Conservation (phyloP, 2,113 vertebrate species). For the Indri indri region DNA sequence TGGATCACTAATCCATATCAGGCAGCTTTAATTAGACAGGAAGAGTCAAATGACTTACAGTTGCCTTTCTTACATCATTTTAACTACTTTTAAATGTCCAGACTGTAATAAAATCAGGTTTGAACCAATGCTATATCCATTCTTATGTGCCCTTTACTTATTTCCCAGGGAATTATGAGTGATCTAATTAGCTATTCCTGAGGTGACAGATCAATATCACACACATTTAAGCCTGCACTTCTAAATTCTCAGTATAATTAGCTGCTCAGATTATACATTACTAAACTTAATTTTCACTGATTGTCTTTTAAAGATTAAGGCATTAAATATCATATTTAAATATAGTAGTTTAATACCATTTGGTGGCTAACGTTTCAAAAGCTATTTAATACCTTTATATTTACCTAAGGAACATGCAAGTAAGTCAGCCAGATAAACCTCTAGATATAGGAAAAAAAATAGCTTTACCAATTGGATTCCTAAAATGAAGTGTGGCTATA, state of each 20-base stretch:
- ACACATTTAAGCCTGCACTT: conserved; percentile 21
- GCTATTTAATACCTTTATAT: neutral
- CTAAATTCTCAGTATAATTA: conserved; percentile 43
- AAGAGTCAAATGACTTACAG: conserved; percentile 32
- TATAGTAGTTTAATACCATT: conserved; percentile 9
- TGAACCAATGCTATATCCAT: neutral
- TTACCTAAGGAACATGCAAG: neutral
- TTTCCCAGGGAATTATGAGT: conserved; percentile 37
- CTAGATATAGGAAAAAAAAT: neutral
- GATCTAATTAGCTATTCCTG: conserved; percentile 42
- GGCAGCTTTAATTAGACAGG: conserved; percentile 61
- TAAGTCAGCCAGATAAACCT: neutral
- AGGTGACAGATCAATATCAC: conserved; percentile 44
- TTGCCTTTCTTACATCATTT: conserved; percentile 51
- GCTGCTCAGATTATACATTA: conserved; percentile 37
- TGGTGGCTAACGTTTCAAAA: conserved; percentile 37
- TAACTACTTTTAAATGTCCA: conserved; percentile 34
- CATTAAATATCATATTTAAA: conserved; percentile 60
- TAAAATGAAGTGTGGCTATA: neutral
- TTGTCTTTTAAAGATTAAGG: conserved; percentile 57
- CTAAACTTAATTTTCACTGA: conserved; percentile 60
- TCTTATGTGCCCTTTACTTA: neutral
- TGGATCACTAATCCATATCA: conserved; percentile 50
- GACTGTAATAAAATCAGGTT: conserved; percentile 24
- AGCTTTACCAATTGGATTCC: neutral